These are phyloP conservation scores for Cephalopterus ornatus DNA, from an alignment of 2,113 vertebrate species.

Conservation along the genomic window DNA sequence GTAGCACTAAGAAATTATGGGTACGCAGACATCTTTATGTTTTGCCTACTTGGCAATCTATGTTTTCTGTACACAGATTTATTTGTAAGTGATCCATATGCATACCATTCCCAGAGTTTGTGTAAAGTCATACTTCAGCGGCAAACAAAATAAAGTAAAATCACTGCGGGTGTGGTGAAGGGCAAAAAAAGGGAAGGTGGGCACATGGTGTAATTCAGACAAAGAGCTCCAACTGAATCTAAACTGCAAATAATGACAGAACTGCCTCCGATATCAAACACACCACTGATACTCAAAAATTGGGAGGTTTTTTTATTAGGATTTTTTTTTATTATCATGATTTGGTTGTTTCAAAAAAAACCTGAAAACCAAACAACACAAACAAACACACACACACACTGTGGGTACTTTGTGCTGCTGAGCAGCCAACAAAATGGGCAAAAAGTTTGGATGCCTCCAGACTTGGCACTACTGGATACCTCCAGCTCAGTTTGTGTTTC, in stretches of 20 bases:
- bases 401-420: neutral
- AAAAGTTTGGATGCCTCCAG: neutral
- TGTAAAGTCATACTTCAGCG: neutral
- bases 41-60: conserved; percentile 47
- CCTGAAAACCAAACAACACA: neutral
- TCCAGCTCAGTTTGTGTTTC: neutral
- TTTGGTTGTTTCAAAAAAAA: neutral
- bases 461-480: neutral
- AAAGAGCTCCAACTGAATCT: neutral
- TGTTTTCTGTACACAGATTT: conserved; percentile 48
- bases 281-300: neutral
- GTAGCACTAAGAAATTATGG: neutral
- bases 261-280: neutral
- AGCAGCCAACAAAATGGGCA: accelerated
- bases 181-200: neutral
- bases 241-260: neutral
- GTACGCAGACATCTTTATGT: conserved; percentile 27
- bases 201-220: neutral
- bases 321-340: neutral
- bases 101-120: neutral
- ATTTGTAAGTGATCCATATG: conserved; percentile 42
- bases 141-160: neutral
- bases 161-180: neutral
- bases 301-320: neutral
- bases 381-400: neutral